Base-by-base conservation (phyloP, 1,140 invertebrate genomes). In the Achroia grisella region DNA sequence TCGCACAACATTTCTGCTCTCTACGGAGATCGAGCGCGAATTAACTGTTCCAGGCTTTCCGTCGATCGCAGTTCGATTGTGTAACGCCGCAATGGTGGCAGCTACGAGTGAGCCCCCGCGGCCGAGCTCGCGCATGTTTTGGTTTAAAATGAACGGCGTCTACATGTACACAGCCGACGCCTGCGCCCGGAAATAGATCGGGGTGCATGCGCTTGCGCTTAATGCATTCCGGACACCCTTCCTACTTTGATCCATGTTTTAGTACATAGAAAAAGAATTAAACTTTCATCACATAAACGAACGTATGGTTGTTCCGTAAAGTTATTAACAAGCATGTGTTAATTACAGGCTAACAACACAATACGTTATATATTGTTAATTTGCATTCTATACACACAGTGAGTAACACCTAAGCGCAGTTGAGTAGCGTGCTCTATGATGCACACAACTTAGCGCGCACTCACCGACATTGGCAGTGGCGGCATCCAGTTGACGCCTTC, bases 21-120 rank as follows among this genome's bases (percentile, higher is more conserved):
- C 60, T 30, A 36, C 62, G 49, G 62, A 52, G 48, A 59, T 45
- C 48, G 54, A 41, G 27, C 62, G 66, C 49, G 63, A 52, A 66
- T 72, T 74, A 58, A 71, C 37, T 48, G 65, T 29, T 28, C 57
- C 57, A 49, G 59, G 36, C 56, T 80, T 80, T 23, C 50, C 62
- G 44, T 76, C 74, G 57, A 48, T 55, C 39, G 53, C 53, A 41
- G 71, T 61, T 15, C 79, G 79, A 58, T 72, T 84, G 67, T 86
- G 71, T 48, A 87, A 57, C 47, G 74, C 71, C 48, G 82, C 83
- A 62, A 86, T 85, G 52, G 83, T 86, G 63, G 82, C 79, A 47
- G 83, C 79, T 40, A 86, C 83, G 58, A 86, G 64, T 73, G 83
- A 82, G 62, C 83, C 82, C 58, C 77, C 86, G 69, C 86, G 78